Evolutionary conservation across 2,113 vertebrate species (phyloP), one percentile per base, ranked within the genome.

Genomic region (Marmota flaviventris): DNA sequence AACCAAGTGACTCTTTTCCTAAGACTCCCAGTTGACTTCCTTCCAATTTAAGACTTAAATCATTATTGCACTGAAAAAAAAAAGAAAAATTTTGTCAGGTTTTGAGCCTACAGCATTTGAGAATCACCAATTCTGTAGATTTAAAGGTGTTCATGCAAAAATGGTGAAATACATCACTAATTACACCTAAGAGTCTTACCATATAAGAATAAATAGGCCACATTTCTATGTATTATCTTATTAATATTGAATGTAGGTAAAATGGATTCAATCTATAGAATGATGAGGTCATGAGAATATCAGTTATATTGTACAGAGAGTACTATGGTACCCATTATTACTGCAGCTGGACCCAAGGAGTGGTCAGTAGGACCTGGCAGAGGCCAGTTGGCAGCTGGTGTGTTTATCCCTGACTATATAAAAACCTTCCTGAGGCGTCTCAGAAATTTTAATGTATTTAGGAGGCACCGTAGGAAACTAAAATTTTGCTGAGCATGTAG

Each of bases 401-500:
- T 7, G 37, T 24, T 87, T 89, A 34, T 48, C 34, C 92, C 78
- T 67, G 61, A 82, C 37, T 37, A 76, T 77, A 34, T 27, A 34
- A 83, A 85, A 85, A 58, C 25, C 32, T 85, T n/a, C 42, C 11
- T 6, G 32, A 61, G 51, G 42, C 25, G 17, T 79, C 67, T 89
- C 39, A 76, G 86, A 90, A 56, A 85, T 67, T 45, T 84, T 73
- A 29, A 29, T 24, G 2, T 72, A 24, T 73, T 48, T 45, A 17
- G 37, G 25, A 61, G 45, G 37, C 51, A 58, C 22, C 12, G 9
- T 32, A 75, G 32, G 84, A 70, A 87, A 63, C 37, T 78, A 14
- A 93, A 65, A 56, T 94, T 93, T 42, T 77, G 32, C 53, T 77
- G 91, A 92, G 69, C 37, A 11, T 32, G 51, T n/a, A 77, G 85